Percentiles rank a stretch among this genome's conserved stretches.
phyloP scores from a whole-genome alignment of 2,888 invertebrate genomes.

The Drosophila fungiperda region DNA sequence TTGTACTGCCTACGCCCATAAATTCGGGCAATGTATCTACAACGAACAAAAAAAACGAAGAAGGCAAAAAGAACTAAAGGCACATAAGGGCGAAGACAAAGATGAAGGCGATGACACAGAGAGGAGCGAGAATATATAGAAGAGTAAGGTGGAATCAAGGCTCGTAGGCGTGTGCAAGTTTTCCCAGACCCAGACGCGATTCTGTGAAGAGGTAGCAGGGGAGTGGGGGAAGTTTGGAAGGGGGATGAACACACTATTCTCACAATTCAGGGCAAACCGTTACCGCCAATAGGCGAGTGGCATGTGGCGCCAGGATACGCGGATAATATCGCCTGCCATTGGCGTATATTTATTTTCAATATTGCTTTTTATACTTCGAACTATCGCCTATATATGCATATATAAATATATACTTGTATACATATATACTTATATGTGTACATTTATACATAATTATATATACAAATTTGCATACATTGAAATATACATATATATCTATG shows the following conservation, averaged over 20 bases:
- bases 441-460: too few species aligned
- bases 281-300: background rate
- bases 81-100: background rate
- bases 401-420: too few species aligned
- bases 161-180: slow-evolving; percentile 1
- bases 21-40: background rate
- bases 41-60: background rate
- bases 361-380: background rate
- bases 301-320: background rate
- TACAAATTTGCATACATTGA: too few species aligned
- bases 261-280: background rate
- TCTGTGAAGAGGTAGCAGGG: background rate
- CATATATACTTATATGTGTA: background rate
- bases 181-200: background rate
- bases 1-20: background rate
- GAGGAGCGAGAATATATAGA: background rate
- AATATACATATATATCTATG: background rate
- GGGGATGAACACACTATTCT: background rate
- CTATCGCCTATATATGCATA: background rate
- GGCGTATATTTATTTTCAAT: background rate
- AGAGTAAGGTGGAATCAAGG: background rate
- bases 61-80: background rate
- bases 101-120: background rate
- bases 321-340: background rate
- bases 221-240: background rate